Base-by-base conservation (phyloP, 2,113 vertebrate species). In the Varanus komodoensis region DNA sequence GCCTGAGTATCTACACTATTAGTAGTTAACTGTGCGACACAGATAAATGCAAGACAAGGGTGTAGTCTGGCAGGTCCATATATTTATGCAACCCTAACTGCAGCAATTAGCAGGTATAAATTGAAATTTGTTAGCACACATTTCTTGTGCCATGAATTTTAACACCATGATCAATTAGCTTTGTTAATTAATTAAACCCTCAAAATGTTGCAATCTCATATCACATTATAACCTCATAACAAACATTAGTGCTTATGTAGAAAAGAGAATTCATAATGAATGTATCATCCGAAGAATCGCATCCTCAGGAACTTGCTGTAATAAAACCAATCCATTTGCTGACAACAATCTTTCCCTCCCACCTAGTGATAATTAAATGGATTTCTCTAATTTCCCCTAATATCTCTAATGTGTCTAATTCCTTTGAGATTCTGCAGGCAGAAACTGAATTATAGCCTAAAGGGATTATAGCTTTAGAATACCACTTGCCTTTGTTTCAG, bases 171-270 rank as follows among this genome's bases (percentile, higher is more conserved):
- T 90, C 89, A 93, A 82, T 91, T 88, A 87, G 19, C 4, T 68
- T 85, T 89, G 69, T 84, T 91, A 88, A 96, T 90, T 92, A 94
- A 93, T 91, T 84, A 90, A 0, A 86, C 77, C 5, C 90, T 57
- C 57, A 90, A 93, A 75, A 92, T 61, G n/a, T 19, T 89, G 84
- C 91, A 92, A 92, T 38, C 15, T 89, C 86, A 79, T 90, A 86
- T 57, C 61, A 93, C 82, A 44, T 81, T 48, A 93, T 84, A 71
- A 77, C 68, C 87, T 19, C 0, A 80, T 32, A 90, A 94, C 92
- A 89, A 11, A 54, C n/a, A 88, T 86, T 87, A 91, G 89, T 92
- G 23, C 8, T 77, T 54, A 48, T 3, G 12, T 75, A 92, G 89
- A 91, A 86, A 94, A 83, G 25, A 90, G 81, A 8, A 84, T 93